A percentile compares a stretch with the other conserved stretches of the same genome.
These are phyloP conservation scores for Parthenolecanium corni DNA, from an alignment of 2,888 invertebrate species.

Conservation along the genomic window DNA sequence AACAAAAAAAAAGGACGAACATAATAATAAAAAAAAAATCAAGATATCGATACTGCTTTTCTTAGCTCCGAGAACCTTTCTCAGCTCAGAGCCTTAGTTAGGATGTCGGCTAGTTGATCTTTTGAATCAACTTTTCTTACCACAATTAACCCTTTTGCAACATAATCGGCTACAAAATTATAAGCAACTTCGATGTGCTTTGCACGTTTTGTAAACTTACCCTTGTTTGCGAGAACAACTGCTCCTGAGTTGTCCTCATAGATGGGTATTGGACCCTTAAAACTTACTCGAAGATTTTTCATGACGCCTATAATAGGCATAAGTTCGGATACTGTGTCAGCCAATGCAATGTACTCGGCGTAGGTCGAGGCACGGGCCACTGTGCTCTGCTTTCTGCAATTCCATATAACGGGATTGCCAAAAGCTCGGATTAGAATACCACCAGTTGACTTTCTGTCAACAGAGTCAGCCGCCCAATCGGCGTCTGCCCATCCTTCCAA, in stretches of 20 bases:
- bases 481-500: background rate
- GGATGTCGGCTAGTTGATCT: background rate
- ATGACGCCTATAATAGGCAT: background rate
- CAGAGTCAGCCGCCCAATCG: background rate
- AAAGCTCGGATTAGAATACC: background rate
- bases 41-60: too few relatives aligned
- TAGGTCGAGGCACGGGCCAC: background rate
- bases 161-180: too few relatives aligned
- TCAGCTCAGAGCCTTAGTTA: background rate
- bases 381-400: background rate
- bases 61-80: too few relatives aligned
- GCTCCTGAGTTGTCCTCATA: background rate
- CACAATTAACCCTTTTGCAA: background rate
- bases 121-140: background rate
- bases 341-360: background rate
- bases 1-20: too few relatives aligned
- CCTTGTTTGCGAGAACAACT: background rate
- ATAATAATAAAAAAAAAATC: too few relatives aligned
- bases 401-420: background rate
- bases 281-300: background rate
- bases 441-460: background rate
- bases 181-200: background rate
- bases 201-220: background rate
- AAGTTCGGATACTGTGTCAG: background rate
- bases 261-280: too few relatives aligned